Evolutionary conservation across 2,797 vertebrate species (phyloP), one percentile per base, ranked within the genome.

Genomic region (Semaprochilodus insignis): DNA sequence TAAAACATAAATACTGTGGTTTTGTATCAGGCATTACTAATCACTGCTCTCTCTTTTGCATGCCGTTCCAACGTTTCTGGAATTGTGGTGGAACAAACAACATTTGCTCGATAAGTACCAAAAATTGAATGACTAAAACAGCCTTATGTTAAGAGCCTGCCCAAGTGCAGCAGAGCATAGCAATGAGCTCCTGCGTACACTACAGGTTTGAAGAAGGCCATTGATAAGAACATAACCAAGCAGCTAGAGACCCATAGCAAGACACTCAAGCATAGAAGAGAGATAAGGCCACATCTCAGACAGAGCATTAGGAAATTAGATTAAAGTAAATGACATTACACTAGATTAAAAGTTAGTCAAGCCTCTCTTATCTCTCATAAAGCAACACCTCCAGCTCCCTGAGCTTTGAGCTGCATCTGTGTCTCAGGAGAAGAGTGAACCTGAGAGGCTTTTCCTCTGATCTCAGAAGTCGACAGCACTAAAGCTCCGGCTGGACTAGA

Each of bases 381-480:
- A 69, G 63, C 54, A 60, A 54, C 63, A 59, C 14, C 23, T 67
- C 21, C 34, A 31, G 27, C 27, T 73, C 52, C 48, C 17, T 10
- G 40, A 23, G 23, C 71, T 76, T 34, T 69, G 63, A n/a, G 70
- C 34, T 51, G n/a, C 21, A 65, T 54, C 59, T 81, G 57, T 80
- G 52, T 70, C 54, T 11, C 40, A 23, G 73, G 70, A 54, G 44
- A 51, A 55, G 51, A 73, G 52, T 55, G 10, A 73, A 55, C 71
- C 16, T 25, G 34, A 57, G 34, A 66, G 25, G 11, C 34, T 55
- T 40, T 72, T 67, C 40, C 8, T 74, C 17, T 62, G 77, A 79
- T 79, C 36, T 83, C 77, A 74, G 4, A 3, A 14, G 60, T 66
- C 63, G 19, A 7, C 51, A 69, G 27, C 54, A 72, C 71, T 57